phyloP scores from a whole-genome alignment of 2,888 invertebrate species.

The Homarus gammarus region DNA sequence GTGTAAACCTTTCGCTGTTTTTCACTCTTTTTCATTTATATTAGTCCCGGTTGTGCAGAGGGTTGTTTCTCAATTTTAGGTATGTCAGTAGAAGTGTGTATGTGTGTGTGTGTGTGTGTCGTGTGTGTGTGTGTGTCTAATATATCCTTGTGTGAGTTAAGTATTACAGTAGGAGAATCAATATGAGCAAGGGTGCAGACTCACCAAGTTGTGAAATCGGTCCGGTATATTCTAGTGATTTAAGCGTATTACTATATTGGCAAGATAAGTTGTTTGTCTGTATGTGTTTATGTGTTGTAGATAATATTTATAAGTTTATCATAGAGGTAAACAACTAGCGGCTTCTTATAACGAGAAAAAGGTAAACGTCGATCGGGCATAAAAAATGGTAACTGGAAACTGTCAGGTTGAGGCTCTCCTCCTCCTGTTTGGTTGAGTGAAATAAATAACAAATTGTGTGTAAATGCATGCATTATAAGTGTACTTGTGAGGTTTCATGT shows the following conservation, averaged over 20 bases:
- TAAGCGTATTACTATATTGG: neutral
- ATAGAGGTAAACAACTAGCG: neutral
- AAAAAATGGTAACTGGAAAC: constrained; percentile 10
- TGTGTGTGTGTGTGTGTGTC: neutral
- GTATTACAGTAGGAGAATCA: neutral
- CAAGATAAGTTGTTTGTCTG: neutral
- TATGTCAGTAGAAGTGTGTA: neutral
- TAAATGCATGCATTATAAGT: neutral
- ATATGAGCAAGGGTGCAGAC: too few species aligned
- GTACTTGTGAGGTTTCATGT: neutral
- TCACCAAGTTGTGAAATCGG: neutral
- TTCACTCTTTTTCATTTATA: neutral
- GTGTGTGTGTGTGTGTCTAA: neutral
- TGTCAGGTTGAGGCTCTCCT: neutral
- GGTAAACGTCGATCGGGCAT: too few species aligned
- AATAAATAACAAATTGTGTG: neutral
- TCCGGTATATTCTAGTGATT: neutral
- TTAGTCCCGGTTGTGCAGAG: neutral
- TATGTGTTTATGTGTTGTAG: neutral
- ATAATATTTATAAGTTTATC: neutral
- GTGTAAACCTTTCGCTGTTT: neutral
- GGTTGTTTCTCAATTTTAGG: neutral
- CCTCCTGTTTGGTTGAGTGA: neutral
- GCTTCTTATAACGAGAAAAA: neutral
- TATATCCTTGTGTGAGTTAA: neutral